Base-by-base conservation (phyloP, 2,888 invertebrate species). In the Leptinotarsa juncta region DNA sequence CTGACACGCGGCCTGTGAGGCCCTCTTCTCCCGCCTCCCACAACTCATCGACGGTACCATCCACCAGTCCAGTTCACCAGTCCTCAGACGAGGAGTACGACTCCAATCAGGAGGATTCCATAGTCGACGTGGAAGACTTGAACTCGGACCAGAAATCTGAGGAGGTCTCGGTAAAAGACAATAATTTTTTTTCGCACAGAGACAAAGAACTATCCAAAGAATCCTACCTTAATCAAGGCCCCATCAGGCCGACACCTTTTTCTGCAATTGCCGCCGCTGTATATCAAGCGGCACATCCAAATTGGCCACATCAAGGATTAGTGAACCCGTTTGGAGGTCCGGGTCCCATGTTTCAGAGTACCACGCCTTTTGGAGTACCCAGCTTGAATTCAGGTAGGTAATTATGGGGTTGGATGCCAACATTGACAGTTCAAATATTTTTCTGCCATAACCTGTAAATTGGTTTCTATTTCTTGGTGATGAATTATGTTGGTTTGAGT, bases 121-220 rank as follows among this genome's bases (percentile, higher is more conserved):
- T 93, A 83, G 94, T 95, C 16, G 95, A 95, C 85, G 95, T 95
- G 16, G 95, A 95, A 86, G 95, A 95, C 83, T 88, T 94, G 84
- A 92, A 92, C 83, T 91, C 91, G 76, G 92, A 92, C 82, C 87
- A 82, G 75, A 86, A 86, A 79, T 81, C 78, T 32, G 78, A 80
- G 0, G 83, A 82, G 26, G 80, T 81, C 68, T 78, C 81, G 20
- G 70, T 81, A 20, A 85, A 86, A 74, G 85, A 86, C 67, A 81
- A 79, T 67, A 90, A 90, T 80, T 89, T 60, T 80, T 81, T 60
- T 66, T 80, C 68, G 73, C 82, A 83, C 69, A 80, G 81, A 50
- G 82, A 83, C 71, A 77, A 82, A 67, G 83, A 84, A n/a, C 82
- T 79, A 73, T 57, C 78, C 26, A 82, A 81, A 76, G 83, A 84